A percentile compares a stretch with the other conserved stretches of the same genome.
phyloP scores from a whole-genome alignment of 1,140 invertebrate species.

The Brachystomella parvula region DNA sequence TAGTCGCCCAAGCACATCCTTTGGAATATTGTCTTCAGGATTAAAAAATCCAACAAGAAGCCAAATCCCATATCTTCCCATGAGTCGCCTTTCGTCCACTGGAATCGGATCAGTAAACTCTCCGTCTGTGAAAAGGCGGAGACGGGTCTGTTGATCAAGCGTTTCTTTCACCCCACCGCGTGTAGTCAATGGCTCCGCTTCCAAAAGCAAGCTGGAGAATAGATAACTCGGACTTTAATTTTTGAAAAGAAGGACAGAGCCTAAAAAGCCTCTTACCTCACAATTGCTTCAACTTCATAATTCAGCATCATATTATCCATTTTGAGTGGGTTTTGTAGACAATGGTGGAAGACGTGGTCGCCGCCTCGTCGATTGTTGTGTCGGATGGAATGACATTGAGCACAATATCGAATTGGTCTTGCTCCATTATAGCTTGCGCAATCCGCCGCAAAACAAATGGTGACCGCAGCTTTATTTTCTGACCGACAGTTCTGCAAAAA shows the following conservation, averaged over 20 bases:
- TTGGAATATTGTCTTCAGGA: slow-evolving; percentile 66
- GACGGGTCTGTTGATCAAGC: slow-evolving; percentile 42
- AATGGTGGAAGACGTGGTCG: slow-evolving; percentile 82
- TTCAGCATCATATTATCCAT: slow-evolving; percentile 83
- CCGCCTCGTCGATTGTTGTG: slow-evolving; percentile 75
- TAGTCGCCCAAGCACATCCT: slow-evolving; percentile 80
- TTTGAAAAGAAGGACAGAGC: not conserved
- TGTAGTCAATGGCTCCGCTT: slow-evolving; percentile 64
- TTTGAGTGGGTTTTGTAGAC: slow-evolving; percentile 73
- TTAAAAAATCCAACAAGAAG: slow-evolving; percentile 87
- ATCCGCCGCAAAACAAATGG: slow-evolving; percentile 92
- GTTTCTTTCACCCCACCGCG: slow-evolving; percentile 36
- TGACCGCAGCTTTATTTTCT: slow-evolving; percentile 84
- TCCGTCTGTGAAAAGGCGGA: slow-evolving; percentile 43
- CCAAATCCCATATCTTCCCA: slow-evolving; percentile 95
- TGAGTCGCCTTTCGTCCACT: slow-evolving; percentile 68
- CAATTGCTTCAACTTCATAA: slow-evolving; percentile 92
- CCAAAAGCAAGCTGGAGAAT: slow-evolving; percentile 59
- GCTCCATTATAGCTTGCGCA: slow-evolving; percentile 94
- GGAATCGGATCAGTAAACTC: slow-evolving; percentile 43
- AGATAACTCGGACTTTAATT: not conserved
- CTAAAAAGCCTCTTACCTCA: slow-evolving; percentile 75
- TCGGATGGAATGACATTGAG: slow-evolving; percentile 77
- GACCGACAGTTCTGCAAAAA: slow-evolving; percentile 77
- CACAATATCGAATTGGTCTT: slow-evolving; percentile 79